phyloP scores from a whole-genome alignment of 2,888 invertebrate genomes.

The Drosophila nr. perissopoda region DNA sequence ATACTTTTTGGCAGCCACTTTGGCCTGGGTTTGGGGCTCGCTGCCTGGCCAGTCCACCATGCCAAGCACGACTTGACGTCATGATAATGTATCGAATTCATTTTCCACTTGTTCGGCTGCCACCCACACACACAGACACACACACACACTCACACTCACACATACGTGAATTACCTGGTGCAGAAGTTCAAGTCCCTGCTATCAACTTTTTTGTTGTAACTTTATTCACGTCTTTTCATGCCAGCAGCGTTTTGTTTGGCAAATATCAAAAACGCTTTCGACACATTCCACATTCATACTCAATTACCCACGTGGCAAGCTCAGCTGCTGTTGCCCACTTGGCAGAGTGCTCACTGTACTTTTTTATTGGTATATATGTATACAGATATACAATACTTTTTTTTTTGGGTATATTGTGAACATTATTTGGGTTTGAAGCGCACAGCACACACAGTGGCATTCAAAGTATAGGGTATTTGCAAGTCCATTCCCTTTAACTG shows the following conservation, averaged over 20 bases:
- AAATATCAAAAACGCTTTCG: slow-evolving; percentile 77
- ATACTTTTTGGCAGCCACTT: slow-evolving; percentile 77
- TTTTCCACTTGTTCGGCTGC: slow-evolving; percentile 79
- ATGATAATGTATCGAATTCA: slow-evolving; percentile 81
- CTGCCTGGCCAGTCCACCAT: slow-evolving; percentile 34
- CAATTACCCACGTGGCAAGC: slow-evolving; percentile 74
- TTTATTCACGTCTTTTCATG: slow-evolving; percentile 33
- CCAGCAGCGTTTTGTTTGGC: slow-evolving; percentile 69
- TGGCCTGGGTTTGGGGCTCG: slow-evolving; percentile 12
- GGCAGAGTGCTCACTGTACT: slow-evolving; percentile 25
- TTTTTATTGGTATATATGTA: background rate
- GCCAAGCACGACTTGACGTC: slow-evolving; percentile 78
- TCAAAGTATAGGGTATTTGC: slow-evolving; percentile 39
- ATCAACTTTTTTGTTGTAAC: slow-evolving; percentile 3
- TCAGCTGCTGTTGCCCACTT: slow-evolving; percentile 29
- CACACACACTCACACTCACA: too few relatives aligned
- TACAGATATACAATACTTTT: slow-evolving; percentile 5
- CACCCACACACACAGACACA: slow-evolving; percentile 39
- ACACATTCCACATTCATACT: slow-evolving; percentile 80
- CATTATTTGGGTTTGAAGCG: slow-evolving; percentile 3
- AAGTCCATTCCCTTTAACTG: slow-evolving; percentile 14
- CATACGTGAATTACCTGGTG: background rate
- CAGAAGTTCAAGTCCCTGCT: slow-evolving; percentile 7
- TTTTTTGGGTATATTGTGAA: background rate
- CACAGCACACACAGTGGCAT: slow-evolving; percentile 3